These are phyloP conservation scores for Peromyscus leucopus DNA, from an alignment of 2,113 vertebrate species.

Conservation along the genomic window DNA sequence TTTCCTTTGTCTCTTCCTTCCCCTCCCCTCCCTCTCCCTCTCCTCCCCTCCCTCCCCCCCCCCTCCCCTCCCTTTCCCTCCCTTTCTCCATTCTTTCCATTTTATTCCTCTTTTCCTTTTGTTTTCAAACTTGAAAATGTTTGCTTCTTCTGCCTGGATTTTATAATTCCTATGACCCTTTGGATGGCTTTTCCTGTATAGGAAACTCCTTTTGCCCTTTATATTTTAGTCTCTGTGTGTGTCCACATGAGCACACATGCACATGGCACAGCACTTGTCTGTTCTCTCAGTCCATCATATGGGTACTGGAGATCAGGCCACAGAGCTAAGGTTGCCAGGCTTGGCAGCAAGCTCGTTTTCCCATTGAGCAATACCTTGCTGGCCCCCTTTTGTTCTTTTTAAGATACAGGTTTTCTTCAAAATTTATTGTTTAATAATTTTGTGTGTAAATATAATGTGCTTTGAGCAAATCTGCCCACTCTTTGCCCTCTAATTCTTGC, in stretches of 20 bases:
- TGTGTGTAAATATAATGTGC: not conserved
- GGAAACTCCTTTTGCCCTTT: not conserved
- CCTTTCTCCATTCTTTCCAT: too few species aligned
- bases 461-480: not conserved
- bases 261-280: not conserved
- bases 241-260: too few species aligned
- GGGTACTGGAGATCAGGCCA: not conserved
- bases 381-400: not conserved
- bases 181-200: not conserved
- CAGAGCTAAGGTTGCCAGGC: not conserved
- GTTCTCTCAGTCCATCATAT: not conserved
- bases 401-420: not conserved
- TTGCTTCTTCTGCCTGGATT: not conserved
- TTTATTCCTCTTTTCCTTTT: not conserved
- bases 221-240: not conserved
- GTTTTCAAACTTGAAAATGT: not conserved
- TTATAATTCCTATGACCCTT: not conserved
- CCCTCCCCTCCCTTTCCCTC: fast-evolving
- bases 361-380: not conserved
- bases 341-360: not conserved
- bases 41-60: fast-evolving
- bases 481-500: not conserved
- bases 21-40: fast-evolving
- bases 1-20: not conserved
- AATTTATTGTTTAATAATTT: not conserved